These are phyloP conservation scores for Drosophila ficusphila DNA, from an alignment of 1,140 invertebrate genomes.

Conservation along the genomic window DNA sequence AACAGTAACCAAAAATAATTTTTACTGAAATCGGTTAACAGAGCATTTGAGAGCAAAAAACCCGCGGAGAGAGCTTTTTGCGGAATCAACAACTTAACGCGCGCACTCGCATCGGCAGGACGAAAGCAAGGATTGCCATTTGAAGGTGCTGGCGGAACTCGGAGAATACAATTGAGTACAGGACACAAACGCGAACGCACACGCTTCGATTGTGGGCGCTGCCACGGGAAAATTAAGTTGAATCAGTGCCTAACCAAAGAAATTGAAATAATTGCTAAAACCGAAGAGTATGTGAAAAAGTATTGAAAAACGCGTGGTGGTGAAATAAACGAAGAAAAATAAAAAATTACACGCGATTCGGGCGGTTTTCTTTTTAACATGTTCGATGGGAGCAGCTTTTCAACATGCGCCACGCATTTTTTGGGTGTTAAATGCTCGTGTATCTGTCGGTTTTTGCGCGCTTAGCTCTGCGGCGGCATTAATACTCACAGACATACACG, in stretches of 20 bases:
- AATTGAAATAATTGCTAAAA: constrained; percentile 26
- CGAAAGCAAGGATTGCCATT: constrained; percentile 10
- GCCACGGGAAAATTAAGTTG: constrained; percentile 45
- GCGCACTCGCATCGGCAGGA: constrained; percentile 7
- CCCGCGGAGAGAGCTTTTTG: constrained; percentile 13
- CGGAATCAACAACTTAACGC: constrained; percentile 19
- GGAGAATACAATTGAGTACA: constrained; percentile 76
- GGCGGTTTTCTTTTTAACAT: background rate
- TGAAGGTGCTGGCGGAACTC: constrained; percentile 11
- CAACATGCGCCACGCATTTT: constrained; percentile 74
- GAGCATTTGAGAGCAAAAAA: background rate
- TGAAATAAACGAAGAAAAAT: background rate
- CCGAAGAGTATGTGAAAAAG: constrained; percentile 48
- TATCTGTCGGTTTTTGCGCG: constrained; percentile 81
- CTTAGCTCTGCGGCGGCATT: constrained; percentile 71
- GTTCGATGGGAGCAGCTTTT: constrained; percentile 45
- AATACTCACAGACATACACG: constrained; percentile 56
- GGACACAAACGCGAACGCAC: constrained; percentile 69
- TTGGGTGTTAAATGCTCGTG: constrained; percentile 82
- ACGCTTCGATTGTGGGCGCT: constrained; percentile 40
- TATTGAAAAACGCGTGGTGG: constrained; percentile 9
- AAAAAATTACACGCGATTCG: background rate
- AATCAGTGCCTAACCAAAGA: constrained; percentile 44
- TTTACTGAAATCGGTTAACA: background rate
- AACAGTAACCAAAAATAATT: background rate